A percentile compares a stretch with the other conserved stretches of the same genome.
Conservation (phyloP, 2,888 invertebrate species). For the Xanthia togata region DNA sequence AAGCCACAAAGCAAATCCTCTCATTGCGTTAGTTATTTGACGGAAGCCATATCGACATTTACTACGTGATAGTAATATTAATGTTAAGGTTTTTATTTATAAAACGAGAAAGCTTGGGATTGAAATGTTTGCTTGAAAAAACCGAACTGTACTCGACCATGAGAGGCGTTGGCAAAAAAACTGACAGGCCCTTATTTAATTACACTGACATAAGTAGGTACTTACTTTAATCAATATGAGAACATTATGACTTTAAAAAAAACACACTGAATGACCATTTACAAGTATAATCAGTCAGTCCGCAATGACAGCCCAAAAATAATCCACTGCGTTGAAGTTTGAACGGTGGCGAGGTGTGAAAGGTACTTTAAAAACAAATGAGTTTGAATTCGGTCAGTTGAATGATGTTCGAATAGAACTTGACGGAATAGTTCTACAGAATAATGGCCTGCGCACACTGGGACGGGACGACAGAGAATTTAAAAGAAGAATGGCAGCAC, state of each 20-base stretch:
- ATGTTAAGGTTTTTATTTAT: not conserved
- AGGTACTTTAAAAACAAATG: not conserved
- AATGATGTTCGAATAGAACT: not conserved
- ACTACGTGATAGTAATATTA: slow-evolving; percentile 5
- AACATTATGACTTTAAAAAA: not conserved
- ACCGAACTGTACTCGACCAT: slow-evolving; percentile 20
- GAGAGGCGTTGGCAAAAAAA: not conserved
- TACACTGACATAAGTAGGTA: not conserved
- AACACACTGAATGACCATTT: not conserved
- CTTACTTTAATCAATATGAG: not conserved
- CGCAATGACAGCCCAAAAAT: not conserved
- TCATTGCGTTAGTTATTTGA: not conserved
- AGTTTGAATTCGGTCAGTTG: not conserved
- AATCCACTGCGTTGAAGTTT: not conserved
- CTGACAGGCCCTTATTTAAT: slow-evolving; percentile 24
- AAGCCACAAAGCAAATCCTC: not conserved
- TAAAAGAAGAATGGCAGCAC: no score
- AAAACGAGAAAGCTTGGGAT: not conserved
- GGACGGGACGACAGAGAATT: no score
- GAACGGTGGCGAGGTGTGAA: not conserved
- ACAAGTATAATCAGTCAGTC: not conserved
- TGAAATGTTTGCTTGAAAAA: slow-evolving; percentile 3
- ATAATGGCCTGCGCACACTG: not conserved
- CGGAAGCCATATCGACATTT: slow-evolving; percentile 35
- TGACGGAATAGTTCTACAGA: not conserved